Percentiles rank a stretch among this genome's conserved stretches.
Evolutionary conservation across 2,888 invertebrate species (phyloP).

Genomic region (Stictocephala bisonia): DNA sequence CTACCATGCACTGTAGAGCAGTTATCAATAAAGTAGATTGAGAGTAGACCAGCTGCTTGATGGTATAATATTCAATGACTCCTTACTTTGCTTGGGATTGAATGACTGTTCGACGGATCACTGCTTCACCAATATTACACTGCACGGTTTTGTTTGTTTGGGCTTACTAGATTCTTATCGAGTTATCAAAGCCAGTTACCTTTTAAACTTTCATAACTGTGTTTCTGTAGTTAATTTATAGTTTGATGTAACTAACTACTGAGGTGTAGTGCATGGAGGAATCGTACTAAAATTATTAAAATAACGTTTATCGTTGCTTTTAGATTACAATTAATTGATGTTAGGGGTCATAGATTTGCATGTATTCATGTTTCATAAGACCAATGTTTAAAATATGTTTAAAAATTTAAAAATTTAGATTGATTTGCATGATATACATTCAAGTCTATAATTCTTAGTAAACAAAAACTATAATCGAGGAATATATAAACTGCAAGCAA

Average conservation of each 20-base stretch:
- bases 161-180: slow-evolving; percentile 48
- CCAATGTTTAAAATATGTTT: too few relatives aligned
- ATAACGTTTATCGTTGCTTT: slow-evolving; percentile 33
- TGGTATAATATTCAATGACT: slow-evolving; percentile 53
- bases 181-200: slow-evolving; percentile 33
- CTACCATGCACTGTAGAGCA: slow-evolving; percentile 67
- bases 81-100: slow-evolving; percentile 41
- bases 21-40: slow-evolving; percentile 70
- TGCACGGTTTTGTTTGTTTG: slow-evolving; percentile 49
- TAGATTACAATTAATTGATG: slow-evolving; percentile 33
- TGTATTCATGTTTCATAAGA: slow-evolving; percentile 29
- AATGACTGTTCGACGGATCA: slow-evolving; percentile 31
- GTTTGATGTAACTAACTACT: slow-evolving; percentile 30
- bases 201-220: slow-evolving; percentile 33
- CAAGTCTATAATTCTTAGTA: neutral
- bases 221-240: slow-evolving; percentile 17
- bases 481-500: neutral
- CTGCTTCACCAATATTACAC: slow-evolving; percentile 48
- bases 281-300: neutral
- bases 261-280: slow-evolving; percentile 35
- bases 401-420: too few relatives aligned
- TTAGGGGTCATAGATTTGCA: slow-evolving; percentile 37
- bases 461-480: neutral
- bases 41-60: slow-evolving; percentile 68
- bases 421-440: neutral